A percentile compares a stretch with the other conserved stretches of the same genome.
phyloP scores from a whole-genome alignment of 2,797 vertebrate species.

The Lagodon rhomboides region DNA sequence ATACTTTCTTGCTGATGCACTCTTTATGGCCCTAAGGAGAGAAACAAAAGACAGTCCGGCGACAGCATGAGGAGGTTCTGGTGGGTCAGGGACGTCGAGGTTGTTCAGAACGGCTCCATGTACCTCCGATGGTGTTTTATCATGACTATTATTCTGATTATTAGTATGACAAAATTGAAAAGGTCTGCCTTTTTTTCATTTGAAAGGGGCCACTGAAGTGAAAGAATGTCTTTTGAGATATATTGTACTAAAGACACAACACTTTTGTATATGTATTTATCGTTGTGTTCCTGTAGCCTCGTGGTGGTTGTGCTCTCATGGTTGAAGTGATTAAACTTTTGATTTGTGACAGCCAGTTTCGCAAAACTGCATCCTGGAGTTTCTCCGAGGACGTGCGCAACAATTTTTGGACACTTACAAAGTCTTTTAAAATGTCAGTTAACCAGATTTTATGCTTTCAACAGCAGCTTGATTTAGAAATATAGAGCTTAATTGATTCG shows the following conservation, averaged over 20 bases:
- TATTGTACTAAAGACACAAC: conserved; percentile 76
- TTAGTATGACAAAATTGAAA: conserved; percentile 61
- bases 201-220: conserved; percentile 73
- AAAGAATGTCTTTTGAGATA: conserved; percentile 82
- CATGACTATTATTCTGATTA: conserved; percentile 58
- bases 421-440: conserved; percentile 18
- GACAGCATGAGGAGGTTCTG: conserved; percentile 7
- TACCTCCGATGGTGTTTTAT: conserved; percentile 62
- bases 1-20: conserved; percentile 65
- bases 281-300: conserved; percentile 67
- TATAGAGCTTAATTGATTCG: not conserved
- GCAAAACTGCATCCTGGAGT: conserved; percentile 6
- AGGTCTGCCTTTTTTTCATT: conserved; percentile 68
- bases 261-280: conserved; percentile 79
- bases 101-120: conserved; percentile 41
- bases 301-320: conserved; percentile 46
- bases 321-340: conserved; percentile 39
- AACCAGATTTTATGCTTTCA: conserved; percentile 5
- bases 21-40: conserved; percentile 40
- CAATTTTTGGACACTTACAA: conserved; percentile 18
- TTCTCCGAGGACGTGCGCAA: conserved; percentile 1
- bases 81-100: conserved; percentile 8
- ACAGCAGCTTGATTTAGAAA: conserved; percentile 31
- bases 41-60: conserved; percentile 30
- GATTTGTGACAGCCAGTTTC: conserved; percentile 24